A percentile compares a stretch with the other conserved stretches of the same genome.
Conservation (phyloP, 2,113 vertebrate species). For the Pituophis catenifer region DNA sequence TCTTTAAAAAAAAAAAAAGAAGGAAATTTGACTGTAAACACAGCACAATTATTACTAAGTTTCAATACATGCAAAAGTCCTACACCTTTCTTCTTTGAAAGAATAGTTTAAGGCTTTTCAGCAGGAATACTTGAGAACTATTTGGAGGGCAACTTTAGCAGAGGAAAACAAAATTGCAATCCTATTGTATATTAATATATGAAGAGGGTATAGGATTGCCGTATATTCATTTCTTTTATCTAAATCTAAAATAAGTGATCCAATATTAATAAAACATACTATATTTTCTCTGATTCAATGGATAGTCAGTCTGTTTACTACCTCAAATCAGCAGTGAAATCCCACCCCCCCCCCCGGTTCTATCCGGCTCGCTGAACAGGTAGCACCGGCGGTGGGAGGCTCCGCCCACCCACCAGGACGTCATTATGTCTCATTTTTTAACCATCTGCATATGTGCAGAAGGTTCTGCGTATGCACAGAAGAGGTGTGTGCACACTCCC, state of each 20-base stretch:
- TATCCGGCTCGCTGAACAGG: too few relatives aligned
- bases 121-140: not conserved
- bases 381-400: too few relatives aligned
- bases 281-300: not conserved
- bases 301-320: not conserved
- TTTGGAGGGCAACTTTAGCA: rapidly evolving
- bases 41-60: slow-evolving; percentile 9
- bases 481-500: too few relatives aligned
- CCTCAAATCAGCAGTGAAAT: not conserved
- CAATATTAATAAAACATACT: not conserved
- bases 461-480: too few relatives aligned
- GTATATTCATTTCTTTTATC: not conserved
- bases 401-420: too few relatives aligned
- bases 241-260: not conserved
- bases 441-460: too few relatives aligned
- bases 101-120: not conserved
- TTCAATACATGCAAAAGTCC: slow-evolving; percentile 16
- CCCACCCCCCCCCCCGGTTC: too few relatives aligned
- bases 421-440: too few relatives aligned
- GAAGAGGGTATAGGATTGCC: not conserved
- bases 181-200: not conserved
- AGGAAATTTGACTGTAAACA: slow-evolving; percentile 22
- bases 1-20: not conserved
- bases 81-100: slow-evolving; percentile 22
- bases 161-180: not conserved